These are phyloP conservation scores for Marmota flaviventris DNA, from an alignment of 2,113 vertebrate genomes.

Conservation along the genomic window DNA sequence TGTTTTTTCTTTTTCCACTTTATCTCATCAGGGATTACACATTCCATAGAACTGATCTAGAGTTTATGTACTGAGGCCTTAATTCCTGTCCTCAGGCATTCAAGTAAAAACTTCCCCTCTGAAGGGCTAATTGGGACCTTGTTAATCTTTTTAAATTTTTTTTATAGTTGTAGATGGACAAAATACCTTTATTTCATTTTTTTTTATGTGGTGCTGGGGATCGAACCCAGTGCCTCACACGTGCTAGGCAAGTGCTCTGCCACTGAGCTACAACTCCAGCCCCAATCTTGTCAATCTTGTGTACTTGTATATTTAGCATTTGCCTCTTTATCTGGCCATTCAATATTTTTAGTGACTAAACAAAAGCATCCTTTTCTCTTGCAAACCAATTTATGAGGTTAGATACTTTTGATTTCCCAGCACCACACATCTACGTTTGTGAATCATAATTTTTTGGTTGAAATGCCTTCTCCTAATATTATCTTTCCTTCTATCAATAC, in stretches of 20 bases:
- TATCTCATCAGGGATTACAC: neutral
- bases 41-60: neutral
- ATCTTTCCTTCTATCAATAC: neutral
- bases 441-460: constrained; percentile 26
- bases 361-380: neutral
- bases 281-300: neutral
- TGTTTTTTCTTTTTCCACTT: neutral
- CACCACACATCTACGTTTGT: neutral
- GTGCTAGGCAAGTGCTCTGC: no score
- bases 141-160: neutral
- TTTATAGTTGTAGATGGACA: no score
- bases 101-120: neutral
- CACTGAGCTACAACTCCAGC: no score
- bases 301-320: neutral
- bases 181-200: no score
- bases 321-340: neutral
- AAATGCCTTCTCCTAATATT: constrained; percentile 20
- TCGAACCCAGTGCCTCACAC: no score
- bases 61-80: neutral
- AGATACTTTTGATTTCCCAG: neutral
- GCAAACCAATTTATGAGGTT: neutral
- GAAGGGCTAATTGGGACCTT: neutral
- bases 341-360: constrained; percentile 15
- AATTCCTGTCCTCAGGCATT: neutral
- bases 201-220: no score